Conservation (phyloP, 2,888 invertebrate species). For the Pollenia amentaria region DNA sequence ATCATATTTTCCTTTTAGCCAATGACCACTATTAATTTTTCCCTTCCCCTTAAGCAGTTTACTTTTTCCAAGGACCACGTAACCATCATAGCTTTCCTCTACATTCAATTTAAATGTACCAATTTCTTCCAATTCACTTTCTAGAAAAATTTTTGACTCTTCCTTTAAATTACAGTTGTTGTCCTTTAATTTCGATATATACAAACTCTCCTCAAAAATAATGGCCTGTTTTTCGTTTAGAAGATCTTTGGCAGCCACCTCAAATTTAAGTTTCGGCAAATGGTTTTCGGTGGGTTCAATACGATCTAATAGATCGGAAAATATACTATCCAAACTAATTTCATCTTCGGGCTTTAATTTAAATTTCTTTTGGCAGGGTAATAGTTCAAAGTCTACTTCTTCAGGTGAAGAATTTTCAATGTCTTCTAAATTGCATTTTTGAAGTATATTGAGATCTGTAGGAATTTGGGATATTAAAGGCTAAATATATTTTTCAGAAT, state of each 20-base stretch:
- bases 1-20: constrained; percentile 80
- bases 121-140: constrained; percentile 79
- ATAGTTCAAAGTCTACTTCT: constrained; percentile 61
- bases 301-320: constrained; percentile 78
- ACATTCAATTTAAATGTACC: constrained; percentile 79
- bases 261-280: constrained; percentile 77
- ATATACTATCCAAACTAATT: constrained; percentile 81
- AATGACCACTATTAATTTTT: constrained; percentile 78
- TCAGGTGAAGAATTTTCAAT: constrained; percentile 56
- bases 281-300: constrained; percentile 77
- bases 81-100: constrained; percentile 81
- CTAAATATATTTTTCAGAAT: too few species aligned
- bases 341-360: constrained; percentile 79
- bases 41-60: constrained; percentile 79
- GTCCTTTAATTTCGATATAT: constrained; percentile 78
- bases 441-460: constrained; percentile 32
- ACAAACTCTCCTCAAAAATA: constrained; percentile 78
- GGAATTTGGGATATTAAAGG: background rate
- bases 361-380: constrained; percentile 76
- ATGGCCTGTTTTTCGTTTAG: constrained; percentile 78
- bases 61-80: constrained; percentile 80
- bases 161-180: constrained; percentile 79
- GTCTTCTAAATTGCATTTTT: constrained; percentile 63
- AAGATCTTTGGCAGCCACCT: constrained; percentile 78
- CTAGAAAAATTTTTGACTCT: constrained; percentile 79